Evolutionary conservation across 2,888 invertebrate species (phyloP).

Genomic region (Calliphora vomitoria): DNA sequence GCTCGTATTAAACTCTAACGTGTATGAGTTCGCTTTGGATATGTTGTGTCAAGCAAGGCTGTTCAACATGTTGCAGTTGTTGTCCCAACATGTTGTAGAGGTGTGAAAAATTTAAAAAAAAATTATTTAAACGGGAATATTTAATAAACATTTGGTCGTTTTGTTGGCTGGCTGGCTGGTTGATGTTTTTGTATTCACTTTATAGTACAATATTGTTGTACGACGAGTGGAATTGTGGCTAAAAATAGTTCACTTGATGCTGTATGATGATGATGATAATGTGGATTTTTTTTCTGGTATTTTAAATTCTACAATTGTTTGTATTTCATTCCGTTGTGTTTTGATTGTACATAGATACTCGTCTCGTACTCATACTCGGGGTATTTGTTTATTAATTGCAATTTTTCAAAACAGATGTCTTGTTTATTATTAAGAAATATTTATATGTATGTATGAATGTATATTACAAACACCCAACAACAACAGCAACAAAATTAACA

Average conservation of each 20-base stretch:
- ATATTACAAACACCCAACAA: too few species aligned
- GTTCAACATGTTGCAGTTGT: slow-evolving; percentile 36
- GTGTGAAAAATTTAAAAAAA: neutral
- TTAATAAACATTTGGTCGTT: slow-evolving; percentile 7
- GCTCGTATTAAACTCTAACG: neutral
- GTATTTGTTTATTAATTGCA: slow-evolving; percentile 67
- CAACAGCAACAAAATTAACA: neutral
- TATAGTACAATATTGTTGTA: slow-evolving; percentile 24
- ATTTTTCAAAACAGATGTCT: slow-evolving; percentile 67
- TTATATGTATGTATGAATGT: neutral
- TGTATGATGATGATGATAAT: neutral
- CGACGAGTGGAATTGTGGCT: slow-evolving; percentile 39
- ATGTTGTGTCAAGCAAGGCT: slow-evolving; percentile 1
- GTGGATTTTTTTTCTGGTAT: neutral
- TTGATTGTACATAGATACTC: slow-evolving; percentile 6
- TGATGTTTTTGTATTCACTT: slow-evolving; percentile 6
- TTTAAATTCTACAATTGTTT: slow-evolving; percentile 48
- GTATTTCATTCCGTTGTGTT: slow-evolving; percentile 36
- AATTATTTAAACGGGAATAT: slow-evolving; percentile 19
- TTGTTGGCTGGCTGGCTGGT: neutral
- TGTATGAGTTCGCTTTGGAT: slow-evolving; percentile 2
- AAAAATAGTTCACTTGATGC: slow-evolving; percentile 57
- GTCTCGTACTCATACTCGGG: slow-evolving; percentile 9
- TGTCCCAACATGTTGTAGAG: slow-evolving; percentile 17
- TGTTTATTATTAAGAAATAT: slow-evolving; percentile 41